Percentiles rank a stretch among this genome's conserved stretches.
phyloP scores from a whole-genome alignment of 2,888 invertebrate species.

The Eupelmus urozonus region DNA sequence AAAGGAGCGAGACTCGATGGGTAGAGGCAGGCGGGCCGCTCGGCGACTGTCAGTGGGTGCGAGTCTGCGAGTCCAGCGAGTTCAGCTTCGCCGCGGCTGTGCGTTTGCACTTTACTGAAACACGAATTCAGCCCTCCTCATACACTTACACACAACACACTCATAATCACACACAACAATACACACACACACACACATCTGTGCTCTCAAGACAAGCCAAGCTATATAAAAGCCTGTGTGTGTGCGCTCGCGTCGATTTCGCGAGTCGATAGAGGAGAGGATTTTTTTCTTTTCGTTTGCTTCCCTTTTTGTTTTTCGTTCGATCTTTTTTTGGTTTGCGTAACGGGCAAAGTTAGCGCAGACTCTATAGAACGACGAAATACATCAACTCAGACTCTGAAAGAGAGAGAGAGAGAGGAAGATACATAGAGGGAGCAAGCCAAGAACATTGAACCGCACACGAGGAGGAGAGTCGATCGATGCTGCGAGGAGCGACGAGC shows the following conservation, averaged over 20 bases:
- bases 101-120: conserved; percentile 22
- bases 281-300: no score
- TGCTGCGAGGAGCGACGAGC: conserved; percentile 40
- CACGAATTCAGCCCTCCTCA: background rate
- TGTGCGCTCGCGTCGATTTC: no score
- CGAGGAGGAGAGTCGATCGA: conserved; percentile 25
- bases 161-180: background rate
- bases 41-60: conserved; percentile 59
- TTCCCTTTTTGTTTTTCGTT: no score
- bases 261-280: no score
- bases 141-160: background rate
- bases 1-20: conserved; percentile 15
- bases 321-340: no score
- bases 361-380: background rate
- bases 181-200: background rate
- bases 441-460: no score
- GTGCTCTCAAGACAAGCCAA: no score
- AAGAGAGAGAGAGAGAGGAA: background rate
- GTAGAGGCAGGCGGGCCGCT: conserved; percentile 38
- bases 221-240: no score
- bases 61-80: conserved; percentile 61
- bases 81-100: conserved; percentile 52
- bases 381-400: background rate
- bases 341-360: no score
- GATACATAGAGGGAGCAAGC: background rate